Base-by-base conservation (phyloP, 2,888 invertebrate species). In the Dorcus parallelipipedus region DNA sequence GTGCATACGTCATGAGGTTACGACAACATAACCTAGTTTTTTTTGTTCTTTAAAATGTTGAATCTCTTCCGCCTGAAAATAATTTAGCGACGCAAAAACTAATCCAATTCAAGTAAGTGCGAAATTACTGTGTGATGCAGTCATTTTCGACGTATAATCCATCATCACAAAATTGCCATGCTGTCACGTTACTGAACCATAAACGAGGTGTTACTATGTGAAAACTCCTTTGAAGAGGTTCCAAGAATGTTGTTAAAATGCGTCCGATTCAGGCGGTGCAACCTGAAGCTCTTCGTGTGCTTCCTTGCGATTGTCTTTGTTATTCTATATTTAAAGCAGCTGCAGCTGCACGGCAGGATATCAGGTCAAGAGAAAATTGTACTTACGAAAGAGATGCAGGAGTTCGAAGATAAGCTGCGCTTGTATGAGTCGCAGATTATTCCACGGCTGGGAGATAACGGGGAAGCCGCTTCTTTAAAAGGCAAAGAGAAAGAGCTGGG, bases 371-470 rank as follows among this genome's bases (percentile, higher is more conserved):
- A 45, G 23, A 45, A 10, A 20, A 45, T 45, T 23, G 10, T 42
- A 7, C 26, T 45, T 14, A 43, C 54, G 38, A 45, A 54, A 38
- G 53, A 59, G 38, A 14, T 52, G 2, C 50, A 56, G 40, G 38
- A 38, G 5, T 52, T 38, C 43, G 59, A 59, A 45, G 52, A 56
- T 5, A 43, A 53, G 43, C 43, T 59, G 38, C 42, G 49, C 48
- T 64, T 68, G 40, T 78, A 91, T 71, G 85, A 90, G 64, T 79
- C 80, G 10, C 82, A 83, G 65, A 86, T 91, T 56, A 80, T 88
- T 10, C 81, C 83, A 3, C 87, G 87, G 2, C 77, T 93, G 47
- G 94, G 94, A 0, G 87, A 90, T 65, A 81, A 83, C 52, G 94
- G 90, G 0, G 82, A 81, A 9, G 84, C 89, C 0, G 90, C 89